These are phyloP conservation scores for Thalassaphorura encarpata DNA, from an alignment of 1,140 invertebrate genomes.

Conservation along the genomic window DNA sequence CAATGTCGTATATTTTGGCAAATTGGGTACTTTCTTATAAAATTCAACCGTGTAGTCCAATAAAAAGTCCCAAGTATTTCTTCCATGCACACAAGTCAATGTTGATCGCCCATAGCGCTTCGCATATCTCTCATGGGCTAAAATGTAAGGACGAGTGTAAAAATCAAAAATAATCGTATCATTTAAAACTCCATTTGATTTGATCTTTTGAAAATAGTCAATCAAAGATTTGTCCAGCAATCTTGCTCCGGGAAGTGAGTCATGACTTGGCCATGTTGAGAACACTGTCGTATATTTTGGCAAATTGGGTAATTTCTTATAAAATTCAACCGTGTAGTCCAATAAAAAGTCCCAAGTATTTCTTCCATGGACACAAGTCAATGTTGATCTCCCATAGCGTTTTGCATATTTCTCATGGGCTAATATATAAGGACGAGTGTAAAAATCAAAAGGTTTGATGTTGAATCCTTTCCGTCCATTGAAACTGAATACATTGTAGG, in stretches of 20 bases:
- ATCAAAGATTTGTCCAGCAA: slow-evolving; percentile 8
- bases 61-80: slow-evolving; percentile 8
- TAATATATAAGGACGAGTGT: background rate
- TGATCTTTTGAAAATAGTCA: slow-evolving; percentile 12
- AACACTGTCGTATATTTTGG: slow-evolving; percentile 15
- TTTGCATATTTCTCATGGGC: background rate
- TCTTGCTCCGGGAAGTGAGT: background rate
- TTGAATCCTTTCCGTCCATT: slow-evolving; percentile 16
- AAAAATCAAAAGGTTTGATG: background rate
- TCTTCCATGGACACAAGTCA: slow-evolving; percentile 11
- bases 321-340: slow-evolving; percentile 16
- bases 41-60: slow-evolving; percentile 18
- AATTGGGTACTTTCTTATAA: slow-evolving; percentile 3
- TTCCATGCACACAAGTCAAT: slow-evolving; percentile 8
- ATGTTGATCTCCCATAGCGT: no score
- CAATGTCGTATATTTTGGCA: slow-evolving; percentile 12
- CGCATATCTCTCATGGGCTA: no score
- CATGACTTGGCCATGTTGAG: slow-evolving; percentile 11
- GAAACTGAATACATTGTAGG: slow-evolving; percentile 5
- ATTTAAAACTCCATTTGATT: background rate
- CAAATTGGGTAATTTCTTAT: slow-evolving; percentile 2
- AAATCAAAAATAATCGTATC: slow-evolving; percentile 14
- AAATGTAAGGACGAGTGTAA: no score
- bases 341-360: slow-evolving; percentile 9
- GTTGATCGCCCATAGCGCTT: no score